Conservation (phyloP, 2,797 vertebrate genomes). For the Thunnus albacares region DNA sequence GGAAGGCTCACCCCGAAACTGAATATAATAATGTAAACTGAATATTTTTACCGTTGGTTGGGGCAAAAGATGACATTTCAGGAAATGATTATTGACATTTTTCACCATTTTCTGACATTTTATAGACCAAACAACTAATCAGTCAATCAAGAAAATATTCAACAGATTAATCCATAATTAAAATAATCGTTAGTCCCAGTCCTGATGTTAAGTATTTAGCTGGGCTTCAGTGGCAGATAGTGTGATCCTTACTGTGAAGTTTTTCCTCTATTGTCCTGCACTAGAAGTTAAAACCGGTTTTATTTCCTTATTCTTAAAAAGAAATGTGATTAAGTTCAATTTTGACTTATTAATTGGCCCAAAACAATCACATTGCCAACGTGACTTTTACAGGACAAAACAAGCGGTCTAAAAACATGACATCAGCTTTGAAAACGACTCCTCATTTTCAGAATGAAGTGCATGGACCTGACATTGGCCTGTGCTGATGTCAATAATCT, state of each 20-base stretch:
- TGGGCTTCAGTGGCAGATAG: background rate
- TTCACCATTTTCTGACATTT: no score
- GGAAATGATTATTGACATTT: no score
- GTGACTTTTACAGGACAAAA: background rate
- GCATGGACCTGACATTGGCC: background rate
- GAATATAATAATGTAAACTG: no score
- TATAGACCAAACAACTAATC: no score
- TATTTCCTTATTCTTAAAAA: background rate
- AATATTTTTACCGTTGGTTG: no score
- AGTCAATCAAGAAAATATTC: no score
- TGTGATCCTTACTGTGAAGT: background rate
- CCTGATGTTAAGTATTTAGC: background rate
- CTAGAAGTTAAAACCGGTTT: background rate
- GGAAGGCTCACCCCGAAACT: background rate
- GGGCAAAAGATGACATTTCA: no score
- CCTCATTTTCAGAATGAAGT: background rate
- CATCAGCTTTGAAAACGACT: background rate
- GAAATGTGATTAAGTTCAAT: background rate
- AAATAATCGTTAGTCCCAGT: no score
- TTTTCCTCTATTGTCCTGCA: background rate
- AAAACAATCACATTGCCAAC: background rate
- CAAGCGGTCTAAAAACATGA: background rate
- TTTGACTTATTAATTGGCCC: background rate
- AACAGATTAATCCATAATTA: no score
- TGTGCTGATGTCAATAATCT: background rate